phyloP scores from a whole-genome alignment of 2,888 invertebrate species.

The Harpagoxenus sublaevis region DNA sequence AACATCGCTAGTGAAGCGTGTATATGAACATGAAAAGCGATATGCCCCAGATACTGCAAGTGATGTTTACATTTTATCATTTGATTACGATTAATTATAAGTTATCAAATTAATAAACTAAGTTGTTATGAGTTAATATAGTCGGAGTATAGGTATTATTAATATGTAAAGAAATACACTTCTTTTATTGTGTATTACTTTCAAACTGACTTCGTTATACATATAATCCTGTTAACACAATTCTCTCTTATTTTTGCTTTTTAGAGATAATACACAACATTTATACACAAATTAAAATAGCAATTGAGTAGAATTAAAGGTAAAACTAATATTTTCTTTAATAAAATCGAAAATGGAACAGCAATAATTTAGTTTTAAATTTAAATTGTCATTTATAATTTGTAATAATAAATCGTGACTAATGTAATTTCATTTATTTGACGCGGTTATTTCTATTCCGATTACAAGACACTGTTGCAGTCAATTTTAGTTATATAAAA shows the following conservation, averaged over 20 bases:
- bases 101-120: background rate
- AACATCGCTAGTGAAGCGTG: constrained; percentile 25
- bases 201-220: background rate
- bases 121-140: background rate
- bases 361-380: background rate
- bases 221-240: background rate
- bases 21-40: constrained; percentile 30
- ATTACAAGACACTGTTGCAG: background rate
- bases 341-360: background rate
- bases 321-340: background rate
- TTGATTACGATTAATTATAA: background rate
- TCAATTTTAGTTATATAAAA: background rate
- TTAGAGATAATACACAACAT: background rate
- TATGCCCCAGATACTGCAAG: background rate
- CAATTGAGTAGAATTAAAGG: background rate
- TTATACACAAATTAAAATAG: background rate
- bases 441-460: background rate
- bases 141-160: background rate
- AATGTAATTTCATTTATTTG: background rate
- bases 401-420: background rate
- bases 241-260: background rate
- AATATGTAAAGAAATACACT: background rate
- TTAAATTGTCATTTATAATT: background rate
- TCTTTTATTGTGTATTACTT: background rate
- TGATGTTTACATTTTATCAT: constrained; percentile 11